Conservation (phyloP, 92 coral and sea anemone genomes). For the Diadumene lineata region DNA sequence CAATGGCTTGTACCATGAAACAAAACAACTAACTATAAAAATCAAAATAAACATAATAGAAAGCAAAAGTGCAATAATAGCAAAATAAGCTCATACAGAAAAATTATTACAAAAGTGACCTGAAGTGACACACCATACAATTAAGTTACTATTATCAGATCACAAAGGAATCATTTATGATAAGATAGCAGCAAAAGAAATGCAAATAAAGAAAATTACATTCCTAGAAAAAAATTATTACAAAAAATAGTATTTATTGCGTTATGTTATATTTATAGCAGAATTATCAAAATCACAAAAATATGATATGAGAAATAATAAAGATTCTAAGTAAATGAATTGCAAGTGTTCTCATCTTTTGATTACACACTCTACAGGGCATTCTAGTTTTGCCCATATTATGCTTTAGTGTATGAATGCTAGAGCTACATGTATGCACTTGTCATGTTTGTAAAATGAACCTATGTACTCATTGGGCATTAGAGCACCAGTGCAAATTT, state of each 20-base stretch:
- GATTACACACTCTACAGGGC: background rate
- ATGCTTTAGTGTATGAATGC: no score
- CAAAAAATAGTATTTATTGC: background rate
- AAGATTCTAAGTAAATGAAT: background rate
- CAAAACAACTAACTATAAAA: no score
- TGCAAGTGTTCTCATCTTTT: slow-evolving; percentile 1
- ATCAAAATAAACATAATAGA: no score
- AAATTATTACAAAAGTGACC: background rate
- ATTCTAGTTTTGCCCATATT: background rate
- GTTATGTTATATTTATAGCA: background rate
- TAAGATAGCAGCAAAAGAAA: background rate
- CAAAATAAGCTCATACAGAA: no score
- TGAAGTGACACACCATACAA: background rate
- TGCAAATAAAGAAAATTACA: background rate
- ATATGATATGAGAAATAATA: background rate
- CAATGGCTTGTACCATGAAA: no score
- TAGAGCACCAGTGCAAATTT: no score
- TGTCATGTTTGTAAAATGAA: no score
- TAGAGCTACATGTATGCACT: no score
- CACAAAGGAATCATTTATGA: background rate
- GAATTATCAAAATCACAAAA: background rate
- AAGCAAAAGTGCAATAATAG: no score
- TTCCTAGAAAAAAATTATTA: background rate
- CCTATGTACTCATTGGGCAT: no score
- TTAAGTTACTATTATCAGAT: background rate